Conservation (phyloP, 92 coral and sea anemone genomes). For the Bergia puertoricense region DNA sequence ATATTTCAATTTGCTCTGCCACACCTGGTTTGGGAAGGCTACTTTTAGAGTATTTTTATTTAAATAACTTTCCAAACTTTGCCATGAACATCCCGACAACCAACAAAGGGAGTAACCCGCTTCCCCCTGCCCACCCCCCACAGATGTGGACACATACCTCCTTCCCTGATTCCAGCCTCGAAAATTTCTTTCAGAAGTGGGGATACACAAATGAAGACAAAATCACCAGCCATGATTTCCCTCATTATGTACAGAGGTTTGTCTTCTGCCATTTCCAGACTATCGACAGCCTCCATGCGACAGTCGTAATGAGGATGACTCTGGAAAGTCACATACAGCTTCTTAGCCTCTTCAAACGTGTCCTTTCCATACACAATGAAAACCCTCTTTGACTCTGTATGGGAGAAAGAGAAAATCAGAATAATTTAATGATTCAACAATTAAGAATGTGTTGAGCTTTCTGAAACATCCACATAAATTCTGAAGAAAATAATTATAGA, state of each 20-base stretch:
- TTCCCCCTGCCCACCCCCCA: too few species aligned
- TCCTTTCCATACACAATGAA: slow-evolving; percentile 35
- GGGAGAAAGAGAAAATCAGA: too few species aligned
- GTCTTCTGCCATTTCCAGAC: slow-evolving; percentile 59
- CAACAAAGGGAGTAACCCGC: too few species aligned
- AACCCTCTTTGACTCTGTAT: slow-evolving; percentile 33
- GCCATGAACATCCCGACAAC: neutral
- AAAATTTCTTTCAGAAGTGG: slow-evolving; percentile 64
- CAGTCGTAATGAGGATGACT: slow-evolving; percentile 19
- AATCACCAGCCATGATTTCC: slow-evolving; percentile 62
- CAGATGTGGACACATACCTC: neutral
- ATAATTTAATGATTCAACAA: neutral
- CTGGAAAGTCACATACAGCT: slow-evolving; percentile 14
- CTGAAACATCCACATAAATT: neutral
- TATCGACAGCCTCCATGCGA: slow-evolving; percentile 44
- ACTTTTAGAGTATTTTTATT: neutral
- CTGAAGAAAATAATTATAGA: too few species aligned
- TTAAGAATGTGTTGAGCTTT: neutral
- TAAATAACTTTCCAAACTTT: neutral
- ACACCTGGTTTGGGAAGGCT: too few species aligned
- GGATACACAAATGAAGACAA: slow-evolving; percentile 75
- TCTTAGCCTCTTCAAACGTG: slow-evolving; percentile 2
- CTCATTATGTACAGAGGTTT: slow-evolving; percentile 60
- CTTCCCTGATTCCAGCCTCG: slow-evolving; percentile 51
- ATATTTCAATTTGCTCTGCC: too few species aligned